These are phyloP conservation scores for Oxytorus armatus DNA, from an alignment of 2,888 invertebrate genomes.

Conservation along the genomic window DNA sequence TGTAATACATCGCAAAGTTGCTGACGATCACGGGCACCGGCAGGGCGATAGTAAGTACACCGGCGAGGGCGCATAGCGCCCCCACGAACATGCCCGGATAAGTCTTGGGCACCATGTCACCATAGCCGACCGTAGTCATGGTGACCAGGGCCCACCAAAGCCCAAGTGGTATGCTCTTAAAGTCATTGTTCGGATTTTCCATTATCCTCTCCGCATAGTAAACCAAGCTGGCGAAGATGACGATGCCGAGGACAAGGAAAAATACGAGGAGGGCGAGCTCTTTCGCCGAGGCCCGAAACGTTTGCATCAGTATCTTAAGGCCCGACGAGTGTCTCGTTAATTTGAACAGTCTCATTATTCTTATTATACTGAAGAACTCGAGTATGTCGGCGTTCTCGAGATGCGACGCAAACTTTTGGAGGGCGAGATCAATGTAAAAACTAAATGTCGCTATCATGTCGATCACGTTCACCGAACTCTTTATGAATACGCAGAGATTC, in stretches of 20 bases:
- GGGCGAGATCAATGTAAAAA: constrained; percentile 97
- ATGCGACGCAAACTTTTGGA: constrained; percentile 95
- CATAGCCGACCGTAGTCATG: constrained; percentile 99
- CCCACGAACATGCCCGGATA: constrained; percentile 99
- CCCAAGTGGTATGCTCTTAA: constrained; percentile 98
- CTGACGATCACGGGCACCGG: constrained; percentile 99
- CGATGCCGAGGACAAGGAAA: constrained; percentile 98
- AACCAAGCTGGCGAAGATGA: constrained; percentile 98
- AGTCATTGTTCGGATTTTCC: constrained; percentile 97
- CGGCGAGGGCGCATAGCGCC: constrained; percentile 98
- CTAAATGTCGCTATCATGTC: constrained; percentile 99
- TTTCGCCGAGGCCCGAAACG: constrained; percentile 98
- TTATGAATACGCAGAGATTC: constrained; percentile 97
- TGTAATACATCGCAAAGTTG: constrained; percentile 99
- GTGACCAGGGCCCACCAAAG: constrained; percentile 99
- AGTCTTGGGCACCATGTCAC: constrained; percentile 99
- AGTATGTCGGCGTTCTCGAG: constrained; percentile 97
- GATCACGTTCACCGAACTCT: constrained; percentile 98
- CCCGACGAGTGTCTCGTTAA: constrained; percentile 98
- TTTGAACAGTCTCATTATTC: constrained; percentile 99
- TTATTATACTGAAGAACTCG: constrained; percentile 98
- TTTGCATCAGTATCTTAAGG: constrained; percentile 98
- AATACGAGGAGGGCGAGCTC: constrained; percentile 98
- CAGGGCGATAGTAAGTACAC: constrained; percentile 99
- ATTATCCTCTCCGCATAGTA: constrained; percentile 99